Conservation (phyloP, 1,140 invertebrate species). For the Eriosoma lanigerum region DNA sequence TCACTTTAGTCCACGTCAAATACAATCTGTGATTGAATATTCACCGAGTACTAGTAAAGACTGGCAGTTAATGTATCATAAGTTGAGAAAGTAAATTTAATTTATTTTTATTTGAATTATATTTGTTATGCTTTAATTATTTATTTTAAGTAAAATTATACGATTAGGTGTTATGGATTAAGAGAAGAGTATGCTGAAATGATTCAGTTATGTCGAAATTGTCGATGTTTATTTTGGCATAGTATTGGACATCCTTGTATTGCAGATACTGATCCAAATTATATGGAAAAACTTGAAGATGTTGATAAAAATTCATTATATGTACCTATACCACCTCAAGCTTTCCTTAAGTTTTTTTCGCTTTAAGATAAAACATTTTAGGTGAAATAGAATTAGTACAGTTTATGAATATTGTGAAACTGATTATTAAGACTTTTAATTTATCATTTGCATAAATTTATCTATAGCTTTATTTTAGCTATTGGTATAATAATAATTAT, state of each 20-base stretch:
- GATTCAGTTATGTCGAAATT: constrained; percentile 90
- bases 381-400: not conserved
- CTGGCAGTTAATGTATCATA: constrained; percentile 75
- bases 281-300: constrained; percentile 73
- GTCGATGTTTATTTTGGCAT: constrained; percentile 95
- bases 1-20: constrained; percentile 87
- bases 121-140: not conserved
- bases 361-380: constrained; percentile 61
- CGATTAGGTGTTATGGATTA: constrained; percentile 78
- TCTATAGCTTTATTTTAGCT: not conserved
- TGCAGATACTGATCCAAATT: constrained; percentile 78
- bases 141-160: constrained; percentile 49
- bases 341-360: constrained; percentile 89
- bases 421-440: not conserved
- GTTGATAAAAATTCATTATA: constrained; percentile 77
- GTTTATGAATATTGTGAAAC: not conserved
- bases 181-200: constrained; percentile 94
- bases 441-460: not conserved
- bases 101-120: constrained; percentile 17
- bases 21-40: constrained; percentile 67
- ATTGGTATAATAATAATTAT: not conserved
- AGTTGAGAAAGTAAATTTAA: constrained; percentile 67
- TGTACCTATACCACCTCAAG: constrained; percentile 81
- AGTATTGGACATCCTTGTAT: constrained; percentile 88
- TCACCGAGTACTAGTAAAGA: constrained; percentile 59